Percentiles rank a stretch among this genome's conserved stretches.
phyloP scores from a whole-genome alignment of 1,140 invertebrate genomes.

The Pantala flavescens region DNA sequence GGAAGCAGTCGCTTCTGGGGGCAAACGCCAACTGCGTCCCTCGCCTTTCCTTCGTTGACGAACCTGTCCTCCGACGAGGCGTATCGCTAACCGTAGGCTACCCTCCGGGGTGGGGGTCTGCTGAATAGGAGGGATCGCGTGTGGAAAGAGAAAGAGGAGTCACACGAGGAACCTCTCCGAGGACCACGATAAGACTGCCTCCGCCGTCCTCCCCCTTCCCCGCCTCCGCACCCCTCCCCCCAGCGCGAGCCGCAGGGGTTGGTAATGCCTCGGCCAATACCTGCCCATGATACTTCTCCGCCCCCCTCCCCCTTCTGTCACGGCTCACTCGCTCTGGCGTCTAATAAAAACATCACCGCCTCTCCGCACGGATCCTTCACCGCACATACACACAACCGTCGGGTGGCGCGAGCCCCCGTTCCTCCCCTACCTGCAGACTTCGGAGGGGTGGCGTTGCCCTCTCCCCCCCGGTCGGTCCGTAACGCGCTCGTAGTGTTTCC shows the following conservation, averaged over 20 bases:
- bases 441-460: neutral
- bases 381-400: neutral
- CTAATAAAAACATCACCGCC: slow-evolving; percentile 9
- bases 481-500: neutral
- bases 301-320: neutral
- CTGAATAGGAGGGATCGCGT: neutral
- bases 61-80: neutral
- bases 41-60: neutral
- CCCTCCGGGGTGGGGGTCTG: neutral
- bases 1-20: neutral
- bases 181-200: neutral
- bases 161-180: neutral
- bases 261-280: slow-evolving; percentile 7
- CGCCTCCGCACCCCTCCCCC: neutral
- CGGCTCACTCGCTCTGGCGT: neutral
- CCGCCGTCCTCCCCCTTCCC: neutral
- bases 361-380: neutral
- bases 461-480: neutral
- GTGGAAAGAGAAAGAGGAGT: neutral
- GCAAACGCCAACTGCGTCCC: neutral
- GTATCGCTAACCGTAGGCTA: neutral
- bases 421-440: neutral
- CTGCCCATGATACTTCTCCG: neutral
- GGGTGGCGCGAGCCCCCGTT: neutral
- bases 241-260: neutral